These are phyloP conservation scores for Vultur gryphus DNA, from an alignment of 2,797 vertebrate genomes.

Conservation along the genomic window DNA sequence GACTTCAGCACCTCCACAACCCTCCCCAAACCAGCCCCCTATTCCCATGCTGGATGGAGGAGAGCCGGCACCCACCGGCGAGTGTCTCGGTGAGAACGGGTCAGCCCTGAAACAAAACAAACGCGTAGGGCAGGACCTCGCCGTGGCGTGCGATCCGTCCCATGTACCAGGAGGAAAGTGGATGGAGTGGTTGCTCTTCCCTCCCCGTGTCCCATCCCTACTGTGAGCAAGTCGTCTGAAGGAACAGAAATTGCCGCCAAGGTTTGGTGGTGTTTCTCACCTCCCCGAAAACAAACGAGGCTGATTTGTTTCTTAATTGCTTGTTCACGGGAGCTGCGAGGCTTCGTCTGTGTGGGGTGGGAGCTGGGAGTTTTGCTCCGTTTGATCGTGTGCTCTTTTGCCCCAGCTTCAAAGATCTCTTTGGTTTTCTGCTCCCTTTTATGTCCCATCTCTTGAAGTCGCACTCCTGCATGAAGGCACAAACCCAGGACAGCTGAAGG, in stretches of 20 bases:
- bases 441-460: constrained; percentile 19
- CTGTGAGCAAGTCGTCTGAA: neutral
- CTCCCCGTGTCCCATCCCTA: neutral
- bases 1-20: neutral
- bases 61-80: neutral
- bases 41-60: neutral
- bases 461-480: neutral
- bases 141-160: accelerated
- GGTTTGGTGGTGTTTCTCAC: neutral
- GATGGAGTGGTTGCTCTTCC: neutral
- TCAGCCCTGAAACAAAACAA: neutral
- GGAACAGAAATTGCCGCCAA: neutral
- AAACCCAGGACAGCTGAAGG: neutral
- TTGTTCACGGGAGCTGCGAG: neutral
- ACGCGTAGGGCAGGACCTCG: accelerated
- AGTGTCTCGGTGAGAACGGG: neutral
- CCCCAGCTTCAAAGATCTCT: constrained; percentile 10
- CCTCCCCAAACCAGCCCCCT: neutral
- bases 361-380: neutral
- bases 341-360: accelerated
- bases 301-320: neutral
- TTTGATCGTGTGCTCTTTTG: neutral
- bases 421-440: constrained; percentile 7
- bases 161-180: accelerated
- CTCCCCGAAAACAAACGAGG: neutral